A percentile compares a stretch with the other conserved stretches of the same genome.
Conservation (phyloP, 2,888 invertebrate species). For the Tryphoninae sp. region DNA sequence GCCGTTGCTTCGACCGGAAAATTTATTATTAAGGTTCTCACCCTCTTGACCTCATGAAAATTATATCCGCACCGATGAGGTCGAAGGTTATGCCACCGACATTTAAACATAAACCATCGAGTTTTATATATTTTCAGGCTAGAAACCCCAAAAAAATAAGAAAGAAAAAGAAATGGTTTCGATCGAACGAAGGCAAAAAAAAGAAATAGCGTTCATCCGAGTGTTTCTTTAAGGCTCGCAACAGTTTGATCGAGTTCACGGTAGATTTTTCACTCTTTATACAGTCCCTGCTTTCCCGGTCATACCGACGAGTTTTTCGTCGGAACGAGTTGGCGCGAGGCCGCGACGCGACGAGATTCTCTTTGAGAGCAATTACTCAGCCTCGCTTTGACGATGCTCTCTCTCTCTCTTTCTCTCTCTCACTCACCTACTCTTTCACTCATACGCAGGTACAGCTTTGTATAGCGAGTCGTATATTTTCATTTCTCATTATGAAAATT, state of each 20-base stretch:
- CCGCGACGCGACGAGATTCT: conserved; percentile 3
- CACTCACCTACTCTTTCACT: neutral
- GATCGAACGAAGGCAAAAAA: no score
- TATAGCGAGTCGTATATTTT: conserved; percentile 9
- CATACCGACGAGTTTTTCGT: neutral
- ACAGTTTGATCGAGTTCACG: conserved; percentile 59
- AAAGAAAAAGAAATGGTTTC: no score
- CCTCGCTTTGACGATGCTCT: neutral
- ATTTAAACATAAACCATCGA: neutral
- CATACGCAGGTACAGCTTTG: neutral
- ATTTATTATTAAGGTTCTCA: conserved; percentile 30
- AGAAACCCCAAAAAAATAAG: no score
- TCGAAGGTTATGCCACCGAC: neutral
- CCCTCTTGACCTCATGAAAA: conserved; percentile 18
- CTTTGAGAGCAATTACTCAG: conserved; percentile 51
- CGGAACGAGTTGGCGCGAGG: conserved; percentile 34
- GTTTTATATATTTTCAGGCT: neutral
- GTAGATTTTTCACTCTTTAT: neutral
- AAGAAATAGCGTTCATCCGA: no score
- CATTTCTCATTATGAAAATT: neutral
- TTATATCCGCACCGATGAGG: conserved; percentile 20
- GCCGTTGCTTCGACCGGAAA: neutral
- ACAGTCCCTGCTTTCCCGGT: conserved; percentile 26
- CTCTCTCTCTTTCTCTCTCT: neutral
- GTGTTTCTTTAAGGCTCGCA: no score